phyloP scores from a whole-genome alignment of 2,113 vertebrate genomes.

The Haliaeetus leucogaster region DNA sequence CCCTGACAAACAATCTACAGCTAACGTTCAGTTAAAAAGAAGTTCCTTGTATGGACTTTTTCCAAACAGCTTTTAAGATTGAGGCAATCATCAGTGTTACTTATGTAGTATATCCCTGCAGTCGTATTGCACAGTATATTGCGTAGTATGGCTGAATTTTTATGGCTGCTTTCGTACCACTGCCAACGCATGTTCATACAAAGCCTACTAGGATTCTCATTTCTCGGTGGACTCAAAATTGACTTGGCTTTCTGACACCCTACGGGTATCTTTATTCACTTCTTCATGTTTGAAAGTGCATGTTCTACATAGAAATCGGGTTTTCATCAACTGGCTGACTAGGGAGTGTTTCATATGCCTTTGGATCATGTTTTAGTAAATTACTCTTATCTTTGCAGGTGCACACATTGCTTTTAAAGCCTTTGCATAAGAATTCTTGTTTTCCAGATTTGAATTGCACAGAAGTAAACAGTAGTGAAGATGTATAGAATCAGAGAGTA shows the following conservation, averaged over 20 bases:
- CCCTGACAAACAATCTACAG: fast-evolving
- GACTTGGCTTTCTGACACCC: background rate
- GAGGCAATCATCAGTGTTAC: background rate
- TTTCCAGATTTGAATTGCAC: background rate
- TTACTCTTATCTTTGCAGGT: background rate
- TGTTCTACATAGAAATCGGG: background rate
- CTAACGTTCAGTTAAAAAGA: background rate
- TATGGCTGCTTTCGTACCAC: background rate
- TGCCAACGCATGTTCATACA: background rate
- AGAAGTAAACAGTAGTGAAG: background rate
- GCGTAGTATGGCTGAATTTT: background rate
- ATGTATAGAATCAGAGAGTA: background rate
- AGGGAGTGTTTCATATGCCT: background rate
- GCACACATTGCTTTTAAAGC: background rate
- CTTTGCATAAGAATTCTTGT: background rate
- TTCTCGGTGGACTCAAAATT: background rate
- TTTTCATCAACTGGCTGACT: background rate
- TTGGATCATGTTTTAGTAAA: background rate
- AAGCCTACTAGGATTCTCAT: background rate
- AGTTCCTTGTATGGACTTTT: background rate
- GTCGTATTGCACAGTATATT: fast-evolving
- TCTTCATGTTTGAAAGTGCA: background rate
- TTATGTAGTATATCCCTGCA: background rate
- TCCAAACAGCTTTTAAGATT: background rate
- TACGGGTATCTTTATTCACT: background rate